These are phyloP conservation scores for Neoscelio sp. DNA, from an alignment of 2,888 invertebrate species.

Conservation along the genomic window DNA sequence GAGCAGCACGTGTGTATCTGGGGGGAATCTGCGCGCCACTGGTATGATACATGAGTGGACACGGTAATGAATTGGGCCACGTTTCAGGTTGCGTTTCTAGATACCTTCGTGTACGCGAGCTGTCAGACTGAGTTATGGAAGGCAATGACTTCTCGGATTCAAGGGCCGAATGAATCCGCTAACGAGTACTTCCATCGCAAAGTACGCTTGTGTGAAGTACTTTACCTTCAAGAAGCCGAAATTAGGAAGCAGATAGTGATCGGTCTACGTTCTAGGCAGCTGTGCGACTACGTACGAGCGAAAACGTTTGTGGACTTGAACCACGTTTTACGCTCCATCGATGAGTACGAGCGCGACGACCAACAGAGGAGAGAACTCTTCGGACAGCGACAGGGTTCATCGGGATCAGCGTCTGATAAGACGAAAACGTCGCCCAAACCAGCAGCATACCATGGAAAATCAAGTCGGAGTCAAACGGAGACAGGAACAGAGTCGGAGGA, in stretches of 20 bases:
- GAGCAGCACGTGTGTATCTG: neutral
- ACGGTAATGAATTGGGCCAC: constrained; percentile 1
- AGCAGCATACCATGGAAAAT: too few relatives aligned
- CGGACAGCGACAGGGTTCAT: too few relatives aligned
- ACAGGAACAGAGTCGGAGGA: too few relatives aligned
- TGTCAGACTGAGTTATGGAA: neutral
- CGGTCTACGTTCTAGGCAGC: too few relatives aligned
- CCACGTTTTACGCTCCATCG: too few relatives aligned
- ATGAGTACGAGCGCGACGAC: too few relatives aligned
- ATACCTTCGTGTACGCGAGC: constrained; percentile 4
- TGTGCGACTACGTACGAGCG: too few relatives aligned
- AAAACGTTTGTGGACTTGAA: too few relatives aligned
- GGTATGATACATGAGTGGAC: neutral
- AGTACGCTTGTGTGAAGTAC: neutral
- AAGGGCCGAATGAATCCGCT: neutral
- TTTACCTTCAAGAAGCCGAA: neutral
- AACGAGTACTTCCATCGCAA: neutral
- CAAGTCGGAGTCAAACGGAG: too few relatives aligned
- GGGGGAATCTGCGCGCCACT: neutral
- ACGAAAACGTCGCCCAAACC: too few relatives aligned
- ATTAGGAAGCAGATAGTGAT: neutral
- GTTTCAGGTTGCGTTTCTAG: neutral
- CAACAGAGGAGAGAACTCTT: too few relatives aligned
- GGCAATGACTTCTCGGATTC: neutral
- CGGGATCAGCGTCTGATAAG: too few relatives aligned